Conservation (phyloP, 1,140 invertebrate genomes). For the Bombus vancouverensis region DNA sequence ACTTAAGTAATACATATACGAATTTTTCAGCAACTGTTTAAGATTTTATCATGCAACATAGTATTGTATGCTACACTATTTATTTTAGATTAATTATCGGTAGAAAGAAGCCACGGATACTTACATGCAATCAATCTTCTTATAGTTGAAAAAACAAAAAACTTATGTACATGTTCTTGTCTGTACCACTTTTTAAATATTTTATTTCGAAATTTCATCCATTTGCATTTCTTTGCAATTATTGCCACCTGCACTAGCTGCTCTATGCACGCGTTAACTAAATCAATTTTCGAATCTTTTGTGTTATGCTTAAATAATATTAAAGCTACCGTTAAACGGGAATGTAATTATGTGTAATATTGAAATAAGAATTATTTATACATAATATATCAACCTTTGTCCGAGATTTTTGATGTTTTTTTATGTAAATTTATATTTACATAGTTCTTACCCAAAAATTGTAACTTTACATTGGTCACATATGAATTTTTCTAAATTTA, state of each 20-base stretch:
- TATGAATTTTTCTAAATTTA: constrained; percentile 19
- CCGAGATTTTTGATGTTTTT: neutral
- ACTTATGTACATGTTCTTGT: constrained; percentile 39
- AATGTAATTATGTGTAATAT: constrained; percentile 52
- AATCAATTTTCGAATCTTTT: constrained; percentile 22
- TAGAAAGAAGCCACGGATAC: constrained; percentile 62
- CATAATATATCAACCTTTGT: constrained; percentile 39
- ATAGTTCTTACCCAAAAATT: constrained; percentile 42
- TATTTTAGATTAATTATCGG: constrained; percentile 63
- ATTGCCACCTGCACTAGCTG: constrained; percentile 49
- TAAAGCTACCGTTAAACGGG: constrained; percentile 41
- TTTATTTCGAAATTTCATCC: neutral
- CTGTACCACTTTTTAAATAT: constrained; percentile 5
- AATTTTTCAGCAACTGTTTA: constrained; percentile 40
- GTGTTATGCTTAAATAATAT: constrained; percentile 32
- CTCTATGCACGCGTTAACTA: constrained; percentile 36
- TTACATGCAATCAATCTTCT: constrained; percentile 50
- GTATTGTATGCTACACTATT: constrained; percentile 62
- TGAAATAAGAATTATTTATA: constrained; percentile 35
- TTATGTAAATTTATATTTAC: constrained; percentile 58
- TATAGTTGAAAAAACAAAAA: constrained; percentile 38
- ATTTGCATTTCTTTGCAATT: constrained; percentile 10
- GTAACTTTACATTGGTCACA: constrained; percentile 62
- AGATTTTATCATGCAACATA: constrained; percentile 70
- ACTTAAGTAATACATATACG: constrained; percentile 71